These are phyloP conservation scores for Diglossa cyanea DNA, from an alignment of 2,797 vertebrate species.

Conservation along the genomic window DNA sequence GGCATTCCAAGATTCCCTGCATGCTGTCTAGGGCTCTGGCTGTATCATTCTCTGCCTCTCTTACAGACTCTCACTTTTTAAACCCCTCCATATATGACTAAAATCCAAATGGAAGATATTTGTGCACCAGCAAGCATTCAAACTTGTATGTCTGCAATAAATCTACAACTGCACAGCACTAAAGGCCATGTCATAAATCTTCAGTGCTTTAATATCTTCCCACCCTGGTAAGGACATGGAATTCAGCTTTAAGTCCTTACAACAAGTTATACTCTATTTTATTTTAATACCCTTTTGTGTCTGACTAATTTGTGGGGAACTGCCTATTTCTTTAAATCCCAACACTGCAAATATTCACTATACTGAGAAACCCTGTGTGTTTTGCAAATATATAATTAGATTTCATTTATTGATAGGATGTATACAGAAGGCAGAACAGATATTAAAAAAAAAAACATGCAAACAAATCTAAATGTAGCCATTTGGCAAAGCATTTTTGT, in stretches of 20 bases:
- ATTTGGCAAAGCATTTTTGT: neutral
- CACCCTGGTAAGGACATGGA: constrained; percentile 17
- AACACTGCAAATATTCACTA: neutral
- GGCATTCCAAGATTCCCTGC: neutral
- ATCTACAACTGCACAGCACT: neutral
- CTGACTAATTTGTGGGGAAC: constrained; percentile 39
- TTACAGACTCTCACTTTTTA: neutral
- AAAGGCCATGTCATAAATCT: neutral
- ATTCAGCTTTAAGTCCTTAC: constrained; percentile 35
- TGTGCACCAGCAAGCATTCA: neutral
- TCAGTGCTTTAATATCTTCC: neutral
- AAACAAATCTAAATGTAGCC: neutral
- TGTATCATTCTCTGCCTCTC: neutral
- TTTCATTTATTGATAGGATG: neutral
- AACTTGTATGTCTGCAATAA: neutral
- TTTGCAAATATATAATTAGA: neutral
- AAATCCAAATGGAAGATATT: neutral
- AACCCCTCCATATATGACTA: neutral
- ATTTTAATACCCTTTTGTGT: constrained; percentile 27
- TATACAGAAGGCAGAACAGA: neutral
- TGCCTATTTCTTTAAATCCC: neutral
- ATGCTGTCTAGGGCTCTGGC: neutral
- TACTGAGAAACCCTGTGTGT: neutral
- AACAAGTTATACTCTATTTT: constrained; percentile 32
- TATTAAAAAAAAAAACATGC: neutral